A percentile compares a stretch with the other conserved stretches of the same genome.
These are phyloP conservation scores for Drepana arcuata DNA, from an alignment of 1,140 invertebrate species.

Conservation along the genomic window DNA sequence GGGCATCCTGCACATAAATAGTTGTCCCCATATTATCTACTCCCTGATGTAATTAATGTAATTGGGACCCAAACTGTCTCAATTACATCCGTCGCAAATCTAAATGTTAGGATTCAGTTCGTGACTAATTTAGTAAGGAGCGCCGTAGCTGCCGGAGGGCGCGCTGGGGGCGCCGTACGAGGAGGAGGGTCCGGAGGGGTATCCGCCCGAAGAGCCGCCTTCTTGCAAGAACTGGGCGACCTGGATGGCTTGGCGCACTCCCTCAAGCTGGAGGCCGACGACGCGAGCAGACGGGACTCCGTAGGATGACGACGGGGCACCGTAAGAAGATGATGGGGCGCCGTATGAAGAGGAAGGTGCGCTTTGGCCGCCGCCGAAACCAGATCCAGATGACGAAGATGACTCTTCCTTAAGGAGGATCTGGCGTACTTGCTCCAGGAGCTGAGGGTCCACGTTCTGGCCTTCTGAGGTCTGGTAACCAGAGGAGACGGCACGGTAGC, in stretches of 20 bases:
- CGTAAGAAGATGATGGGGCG: slow-evolving; percentile 75
- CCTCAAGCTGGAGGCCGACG: slow-evolving; percentile 82
- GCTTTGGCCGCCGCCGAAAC: slow-evolving; percentile 62
- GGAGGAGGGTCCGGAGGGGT: slow-evolving; percentile 72
- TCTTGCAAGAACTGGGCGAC: slow-evolving; percentile 80
- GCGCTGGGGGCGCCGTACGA: slow-evolving; percentile 60
- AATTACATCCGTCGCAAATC: no score
- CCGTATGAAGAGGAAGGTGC: slow-evolving; percentile 76
- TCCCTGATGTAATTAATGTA: no score
- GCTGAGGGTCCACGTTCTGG: slow-evolving; percentile 78
- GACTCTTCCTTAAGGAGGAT: slow-evolving; percentile 83
- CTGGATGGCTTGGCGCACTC: slow-evolving; percentile 83
- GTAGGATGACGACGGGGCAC: slow-evolving; percentile 73
- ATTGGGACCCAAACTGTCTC: no score
- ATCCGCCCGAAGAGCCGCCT: slow-evolving; percentile 61
- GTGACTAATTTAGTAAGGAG: slow-evolving; percentile 70
- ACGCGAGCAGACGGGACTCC: slow-evolving; percentile 77
- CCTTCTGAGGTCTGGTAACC: slow-evolving; percentile 82
- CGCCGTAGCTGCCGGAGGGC: slow-evolving; percentile 76
- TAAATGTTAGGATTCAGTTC: no score
- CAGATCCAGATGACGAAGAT: slow-evolving; percentile 57
- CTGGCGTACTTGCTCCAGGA: slow-evolving; percentile 83
- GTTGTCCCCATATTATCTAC: no score
- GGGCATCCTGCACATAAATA: no score
- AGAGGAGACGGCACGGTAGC: slow-evolving; percentile 77